Conservation (phyloP, 2,113 vertebrate genomes). For the Microtus pennsylvanicus region DNA sequence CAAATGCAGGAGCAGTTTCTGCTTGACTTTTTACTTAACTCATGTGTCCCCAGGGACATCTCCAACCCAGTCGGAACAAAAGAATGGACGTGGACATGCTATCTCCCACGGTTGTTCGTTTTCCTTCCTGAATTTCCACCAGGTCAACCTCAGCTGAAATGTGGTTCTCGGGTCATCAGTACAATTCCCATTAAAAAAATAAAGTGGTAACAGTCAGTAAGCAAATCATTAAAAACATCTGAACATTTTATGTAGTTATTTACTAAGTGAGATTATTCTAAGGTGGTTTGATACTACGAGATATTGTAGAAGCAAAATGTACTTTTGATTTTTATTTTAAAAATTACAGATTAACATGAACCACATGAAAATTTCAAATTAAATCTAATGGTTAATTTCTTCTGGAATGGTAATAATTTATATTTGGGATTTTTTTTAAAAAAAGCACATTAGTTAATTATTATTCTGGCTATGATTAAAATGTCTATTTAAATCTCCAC, state of each 20-base stretch:
- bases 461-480: neutral
- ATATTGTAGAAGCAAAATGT: neutral
- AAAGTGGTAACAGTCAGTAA: neutral
- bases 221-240: neutral
- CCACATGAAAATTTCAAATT: neutral
- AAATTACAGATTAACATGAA: neutral
- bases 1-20: neutral
- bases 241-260: neutral
- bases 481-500: neutral
- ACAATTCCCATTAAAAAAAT: neutral
- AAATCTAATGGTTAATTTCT: neutral
- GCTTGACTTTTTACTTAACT: neutral
- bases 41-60: neutral
- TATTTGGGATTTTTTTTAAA: neutral
- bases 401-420: neutral
- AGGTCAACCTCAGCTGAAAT: neutral
- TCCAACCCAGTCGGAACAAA: neutral
- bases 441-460: neutral
- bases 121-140: neutral
- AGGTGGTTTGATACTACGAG: neutral
- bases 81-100: neutral
- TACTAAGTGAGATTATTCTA: neutral
- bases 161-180: neutral
- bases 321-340: neutral
- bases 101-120: neutral